A percentile compares a stretch with the other conserved stretches of the same genome.
Conservation (phyloP, 2,113 vertebrate genomes). For the Lagopus leucura region DNA sequence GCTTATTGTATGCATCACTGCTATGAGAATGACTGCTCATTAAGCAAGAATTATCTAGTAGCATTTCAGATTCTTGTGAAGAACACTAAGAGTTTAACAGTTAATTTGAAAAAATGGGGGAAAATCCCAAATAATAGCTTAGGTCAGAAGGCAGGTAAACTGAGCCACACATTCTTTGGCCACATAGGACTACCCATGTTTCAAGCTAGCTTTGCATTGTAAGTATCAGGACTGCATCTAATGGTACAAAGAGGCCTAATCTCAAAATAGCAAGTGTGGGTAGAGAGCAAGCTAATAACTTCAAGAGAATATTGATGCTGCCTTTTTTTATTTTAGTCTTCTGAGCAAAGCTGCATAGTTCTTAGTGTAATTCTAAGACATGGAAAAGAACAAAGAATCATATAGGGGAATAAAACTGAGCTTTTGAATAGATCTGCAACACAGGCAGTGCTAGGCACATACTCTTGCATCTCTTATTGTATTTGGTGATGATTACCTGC, state of each 20-base stretch:
- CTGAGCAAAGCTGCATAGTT: neutral
- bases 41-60: neutral
- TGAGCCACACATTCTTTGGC: neutral
- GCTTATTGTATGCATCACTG: neutral
- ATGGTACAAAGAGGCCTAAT: neutral
- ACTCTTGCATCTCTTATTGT: neutral
- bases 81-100: neutral
- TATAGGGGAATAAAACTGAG: neutral
- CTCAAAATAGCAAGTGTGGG: neutral
- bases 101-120: neutral
- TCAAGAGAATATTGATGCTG: neutral
- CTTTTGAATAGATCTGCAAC: neutral
- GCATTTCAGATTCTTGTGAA: neutral
- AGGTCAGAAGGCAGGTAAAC: neutral
- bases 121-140: neutral
- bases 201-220: neutral
- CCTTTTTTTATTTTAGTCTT: neutral
- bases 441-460: neutral
- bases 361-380: neutral
- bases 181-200: accelerated
- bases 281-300: neutral
- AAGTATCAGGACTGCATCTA: neutral
- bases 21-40: neutral
- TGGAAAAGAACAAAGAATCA: neutral
- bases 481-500: neutral